Evolutionary conservation across 2,888 invertebrate genomes (phyloP).

Genomic region (Papilio demoleus): DNA sequence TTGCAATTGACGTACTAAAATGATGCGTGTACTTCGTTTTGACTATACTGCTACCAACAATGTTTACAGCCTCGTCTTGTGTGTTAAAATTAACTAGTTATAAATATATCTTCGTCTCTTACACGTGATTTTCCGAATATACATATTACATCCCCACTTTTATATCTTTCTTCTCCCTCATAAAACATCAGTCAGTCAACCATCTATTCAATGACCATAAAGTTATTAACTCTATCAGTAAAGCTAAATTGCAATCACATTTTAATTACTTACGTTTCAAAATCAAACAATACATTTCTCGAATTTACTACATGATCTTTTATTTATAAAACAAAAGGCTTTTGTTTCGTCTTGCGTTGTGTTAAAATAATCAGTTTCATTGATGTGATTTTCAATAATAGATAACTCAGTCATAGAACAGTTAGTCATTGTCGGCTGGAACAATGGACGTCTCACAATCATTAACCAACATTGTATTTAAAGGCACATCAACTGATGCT

Average conservation of each 20-base stretch:
- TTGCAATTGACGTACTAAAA: too few species aligned
- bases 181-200: background rate
- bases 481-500: constrained; percentile 33
- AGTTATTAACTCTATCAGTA: constrained; percentile 8
- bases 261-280: constrained; percentile 11
- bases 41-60: too few species aligned
- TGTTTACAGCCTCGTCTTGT: too few species aligned
- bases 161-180: background rate
- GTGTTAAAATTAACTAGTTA: background rate
- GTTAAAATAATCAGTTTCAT: constrained; percentile 33
- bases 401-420: constrained; percentile 40
- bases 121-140: background rate
- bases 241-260: constrained; percentile 3
- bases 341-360: constrained; percentile 30
- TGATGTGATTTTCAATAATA: constrained; percentile 40
- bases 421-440: constrained; percentile 46
- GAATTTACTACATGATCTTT: constrained; percentile 18
- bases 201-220: background rate
- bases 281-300: constrained; percentile 11
- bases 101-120: background rate
- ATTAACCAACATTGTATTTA: constrained; percentile 44
- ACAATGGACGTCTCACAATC: constrained; percentile 51
- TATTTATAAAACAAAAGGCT: constrained; percentile 20
- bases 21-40: background rate
- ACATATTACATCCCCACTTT: too few species aligned